A percentile compares a stretch with the other conserved stretches of the same genome.
These are phyloP conservation scores for Mus spretus DNA, from an alignment of 2,797 vertebrate genomes.

Conservation along the genomic window DNA sequence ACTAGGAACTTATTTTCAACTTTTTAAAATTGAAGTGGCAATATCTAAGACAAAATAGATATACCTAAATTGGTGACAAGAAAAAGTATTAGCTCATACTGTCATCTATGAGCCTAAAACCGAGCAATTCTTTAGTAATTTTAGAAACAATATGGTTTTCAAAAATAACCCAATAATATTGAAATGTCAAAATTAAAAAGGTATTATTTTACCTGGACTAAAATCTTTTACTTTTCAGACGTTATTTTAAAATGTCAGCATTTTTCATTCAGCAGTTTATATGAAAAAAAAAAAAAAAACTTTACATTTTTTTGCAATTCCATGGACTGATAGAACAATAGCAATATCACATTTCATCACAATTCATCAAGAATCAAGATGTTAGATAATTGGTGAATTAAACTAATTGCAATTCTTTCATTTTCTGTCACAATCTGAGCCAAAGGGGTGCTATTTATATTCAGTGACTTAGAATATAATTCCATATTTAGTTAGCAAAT, in stretches of 20 bases:
- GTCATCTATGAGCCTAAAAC: background rate
- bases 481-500: background rate
- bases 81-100: background rate
- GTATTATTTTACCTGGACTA: background rate
- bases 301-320: background rate
- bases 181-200: constrained; percentile 29
- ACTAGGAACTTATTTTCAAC: background rate
- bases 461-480: background rate
- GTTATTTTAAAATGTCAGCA: constrained; percentile 30
- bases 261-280: constrained; percentile 22
- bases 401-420: constrained; percentile 3
- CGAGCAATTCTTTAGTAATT: background rate
- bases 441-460: background rate
- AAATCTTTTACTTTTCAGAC: background rate
- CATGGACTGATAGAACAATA: background rate
- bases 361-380: constrained; percentile 19
- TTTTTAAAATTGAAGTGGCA: background rate
- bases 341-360: background rate
- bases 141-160: background rate
- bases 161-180: background rate
- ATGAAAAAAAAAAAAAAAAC: constrained; percentile 19
- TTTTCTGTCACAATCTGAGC: constrained; percentile 32
- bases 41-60: background rate
- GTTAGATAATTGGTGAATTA: constrained; percentile 63
- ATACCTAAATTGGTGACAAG: background rate